phyloP scores from a whole-genome alignment of 2,113 vertebrate genomes.

The Neomonachus schauinslandi region DNA sequence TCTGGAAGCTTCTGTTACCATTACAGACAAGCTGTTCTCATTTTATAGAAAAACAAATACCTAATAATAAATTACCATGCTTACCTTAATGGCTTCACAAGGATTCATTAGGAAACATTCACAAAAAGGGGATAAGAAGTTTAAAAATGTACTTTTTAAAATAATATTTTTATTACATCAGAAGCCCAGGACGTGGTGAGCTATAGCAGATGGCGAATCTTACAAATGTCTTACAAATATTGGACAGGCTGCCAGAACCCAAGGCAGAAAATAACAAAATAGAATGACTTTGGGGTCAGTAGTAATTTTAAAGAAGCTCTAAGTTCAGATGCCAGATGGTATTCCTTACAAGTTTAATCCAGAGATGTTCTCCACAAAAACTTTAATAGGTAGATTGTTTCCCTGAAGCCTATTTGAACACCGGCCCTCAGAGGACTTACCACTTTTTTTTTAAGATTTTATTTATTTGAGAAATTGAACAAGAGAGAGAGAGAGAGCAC shows the following conservation, averaged over 20 bases:
- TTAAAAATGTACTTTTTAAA: background rate
- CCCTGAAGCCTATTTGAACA: background rate
- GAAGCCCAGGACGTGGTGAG: background rate
- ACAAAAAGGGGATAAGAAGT: background rate
- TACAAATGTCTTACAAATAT: background rate
- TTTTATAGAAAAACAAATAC: constrained; percentile 36
- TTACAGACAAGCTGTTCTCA: constrained; percentile 39
- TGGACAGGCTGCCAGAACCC: background rate
- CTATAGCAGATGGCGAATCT: background rate
- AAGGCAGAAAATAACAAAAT: background rate
- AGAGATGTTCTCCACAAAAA: background rate
- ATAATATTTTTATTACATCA: background rate
- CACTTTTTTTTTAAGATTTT: too few relatives aligned
- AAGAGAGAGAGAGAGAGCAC: too few relatives aligned
- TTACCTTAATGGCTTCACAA: constrained; percentile 16
- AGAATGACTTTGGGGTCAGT: background rate
- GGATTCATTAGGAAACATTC: background rate
- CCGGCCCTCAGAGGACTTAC: background rate
- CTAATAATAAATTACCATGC: constrained; percentile 3
- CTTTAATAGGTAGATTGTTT: background rate
- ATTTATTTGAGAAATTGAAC: too few relatives aligned
- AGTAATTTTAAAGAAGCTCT: background rate
- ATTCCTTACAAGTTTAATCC: background rate
- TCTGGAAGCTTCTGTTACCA: constrained; percentile 46
- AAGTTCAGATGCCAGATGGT: background rate